Evolutionary conservation across 2,888 invertebrate genomes (phyloP).

Genomic region (Peribatodes rhomboidaria): DNA sequence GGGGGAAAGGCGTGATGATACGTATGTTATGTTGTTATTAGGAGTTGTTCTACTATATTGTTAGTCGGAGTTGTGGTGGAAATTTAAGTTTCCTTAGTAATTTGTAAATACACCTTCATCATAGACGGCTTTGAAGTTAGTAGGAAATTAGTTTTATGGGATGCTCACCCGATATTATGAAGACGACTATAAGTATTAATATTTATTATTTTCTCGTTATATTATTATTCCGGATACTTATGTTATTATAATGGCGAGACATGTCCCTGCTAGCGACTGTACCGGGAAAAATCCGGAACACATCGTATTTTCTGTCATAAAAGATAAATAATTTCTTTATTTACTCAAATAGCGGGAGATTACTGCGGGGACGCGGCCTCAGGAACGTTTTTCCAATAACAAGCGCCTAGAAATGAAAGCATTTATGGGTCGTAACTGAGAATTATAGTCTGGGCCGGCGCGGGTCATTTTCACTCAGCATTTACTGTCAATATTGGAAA

Average conservation of each 20-base stretch:
- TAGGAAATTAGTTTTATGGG: too few species aligned
- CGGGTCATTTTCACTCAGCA: slow-evolving; percentile 65
- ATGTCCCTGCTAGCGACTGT: background rate
- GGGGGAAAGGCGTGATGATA: too few species aligned
- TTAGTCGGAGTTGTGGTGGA: too few species aligned
- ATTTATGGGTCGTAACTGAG: slow-evolving; percentile 78
- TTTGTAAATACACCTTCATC: too few species aligned
- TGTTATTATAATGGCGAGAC: too few species aligned
- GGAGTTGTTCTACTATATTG: too few species aligned
- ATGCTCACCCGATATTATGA: too few species aligned
- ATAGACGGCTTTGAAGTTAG: too few species aligned
- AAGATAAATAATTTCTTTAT: slow-evolving; percentile 54
- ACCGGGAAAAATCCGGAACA: slow-evolving; percentile 15
- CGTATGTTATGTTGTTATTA: too few species aligned
- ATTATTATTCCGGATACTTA: background rate
- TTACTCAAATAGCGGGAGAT: slow-evolving; percentile 58
- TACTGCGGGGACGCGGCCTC: slow-evolving; percentile 51
- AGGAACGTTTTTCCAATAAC: slow-evolving; percentile 68
- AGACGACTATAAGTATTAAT: too few species aligned
- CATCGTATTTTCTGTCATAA: slow-evolving; percentile 38
- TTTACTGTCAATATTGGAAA: slow-evolving; percentile 58
- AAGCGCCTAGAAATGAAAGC: slow-evolving; percentile 73
- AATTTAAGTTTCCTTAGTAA: too few species aligned
- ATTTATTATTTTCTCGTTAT: too few species aligned
- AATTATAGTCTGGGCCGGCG: slow-evolving; percentile 66